Evolutionary conservation across 2,888 invertebrate genomes (phyloP).

Genomic region (Rhodophaea formosa): DNA sequence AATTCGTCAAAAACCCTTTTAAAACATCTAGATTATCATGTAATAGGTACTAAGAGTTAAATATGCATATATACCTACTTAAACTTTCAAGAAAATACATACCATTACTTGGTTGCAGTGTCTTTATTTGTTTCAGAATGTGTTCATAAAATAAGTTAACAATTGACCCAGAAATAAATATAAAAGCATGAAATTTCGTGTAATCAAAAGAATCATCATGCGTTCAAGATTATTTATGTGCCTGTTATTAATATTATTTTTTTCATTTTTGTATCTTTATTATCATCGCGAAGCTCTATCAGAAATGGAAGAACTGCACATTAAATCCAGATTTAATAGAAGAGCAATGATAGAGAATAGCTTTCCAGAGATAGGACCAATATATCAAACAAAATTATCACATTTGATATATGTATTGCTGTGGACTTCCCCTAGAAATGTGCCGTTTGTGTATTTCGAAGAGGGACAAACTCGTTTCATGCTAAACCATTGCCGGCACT

Average conservation of each 20-base stretch:
- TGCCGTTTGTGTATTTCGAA: conserved; percentile 40
- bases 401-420: conserved; percentile 40
- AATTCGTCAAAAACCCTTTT: too few species aligned
- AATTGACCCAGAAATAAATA: too few species aligned
- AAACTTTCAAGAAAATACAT: too few species aligned
- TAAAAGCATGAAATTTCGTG: background rate
- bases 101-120: too few species aligned
- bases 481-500: conserved; percentile 37
- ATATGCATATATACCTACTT: too few species aligned
- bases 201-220: background rate
- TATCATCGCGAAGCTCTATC: background rate
- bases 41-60: too few species aligned
- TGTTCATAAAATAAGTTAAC: too few species aligned
- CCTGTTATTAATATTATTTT: background rate
- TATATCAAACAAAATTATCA: background rate
- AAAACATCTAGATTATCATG: too few species aligned
- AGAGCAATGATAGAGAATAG: background rate
- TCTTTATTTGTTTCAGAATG: too few species aligned
- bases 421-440: conserved; percentile 38
- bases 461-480: conserved; percentile 37
- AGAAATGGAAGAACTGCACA: background rate
- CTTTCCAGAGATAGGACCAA: too few species aligned
- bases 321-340: background rate
- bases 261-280: background rate
- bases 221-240: background rate